These are phyloP conservation scores for Meriones unguiculatus DNA, from an alignment of 2,113 vertebrate genomes.

Conservation along the genomic window DNA sequence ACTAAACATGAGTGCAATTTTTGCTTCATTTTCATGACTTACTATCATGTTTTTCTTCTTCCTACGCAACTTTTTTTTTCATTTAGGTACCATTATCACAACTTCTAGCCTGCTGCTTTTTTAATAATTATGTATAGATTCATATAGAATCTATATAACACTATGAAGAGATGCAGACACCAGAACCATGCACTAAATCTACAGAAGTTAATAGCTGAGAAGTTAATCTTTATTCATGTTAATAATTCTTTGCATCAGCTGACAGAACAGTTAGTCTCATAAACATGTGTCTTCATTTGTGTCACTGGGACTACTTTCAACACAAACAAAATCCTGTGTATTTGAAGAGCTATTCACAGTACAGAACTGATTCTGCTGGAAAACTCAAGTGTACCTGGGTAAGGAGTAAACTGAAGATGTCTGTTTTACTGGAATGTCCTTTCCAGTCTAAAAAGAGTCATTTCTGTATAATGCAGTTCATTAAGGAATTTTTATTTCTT, in stretches of 20 bases:
- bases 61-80: not conserved
- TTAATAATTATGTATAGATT: not conserved
- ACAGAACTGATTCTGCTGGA: constrained; percentile 28
- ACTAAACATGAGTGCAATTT: not conserved
- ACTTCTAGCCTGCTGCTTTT: not conserved
- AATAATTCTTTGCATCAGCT: not conserved
- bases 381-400: constrained; percentile 27
- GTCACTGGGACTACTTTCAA: not conserved
- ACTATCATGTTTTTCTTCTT: constrained; percentile 48
- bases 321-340: not conserved
- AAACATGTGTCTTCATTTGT: not conserved
- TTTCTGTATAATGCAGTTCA: not conserved
- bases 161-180: not conserved
- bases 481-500: constrained; percentile 47
- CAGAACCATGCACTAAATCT: not conserved
- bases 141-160: not conserved
- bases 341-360: constrained; percentile 19
- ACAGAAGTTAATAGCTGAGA: not conserved
- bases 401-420: not conserved
- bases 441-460: not conserved
- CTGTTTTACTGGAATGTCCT: constrained; percentile 11
- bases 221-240: not conserved
- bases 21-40: constrained; percentile 48
- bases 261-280: not conserved
- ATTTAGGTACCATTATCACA: constrained; percentile 53